Conservation (phyloP, 1,140 invertebrate genomes). For the Drosophila lini region DNA sequence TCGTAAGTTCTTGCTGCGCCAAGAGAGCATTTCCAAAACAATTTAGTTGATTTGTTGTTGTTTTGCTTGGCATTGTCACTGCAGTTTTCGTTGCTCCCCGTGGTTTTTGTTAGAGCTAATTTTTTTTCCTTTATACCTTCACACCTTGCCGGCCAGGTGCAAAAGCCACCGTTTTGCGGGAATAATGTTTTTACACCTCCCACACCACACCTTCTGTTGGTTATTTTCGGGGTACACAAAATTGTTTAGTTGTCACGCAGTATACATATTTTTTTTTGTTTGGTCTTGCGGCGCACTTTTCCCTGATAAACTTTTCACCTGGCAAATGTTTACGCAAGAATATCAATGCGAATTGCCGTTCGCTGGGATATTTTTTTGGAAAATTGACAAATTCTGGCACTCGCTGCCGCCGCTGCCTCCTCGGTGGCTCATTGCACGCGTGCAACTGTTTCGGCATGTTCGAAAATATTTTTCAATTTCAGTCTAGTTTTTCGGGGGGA, state of each 20-base stretch:
- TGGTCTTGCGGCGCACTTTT: constrained; percentile 7
- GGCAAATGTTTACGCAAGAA: constrained; percentile 58
- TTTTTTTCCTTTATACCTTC: constrained; percentile 28
- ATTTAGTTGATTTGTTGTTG: constrained; percentile 34
- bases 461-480: constrained; percentile 70
- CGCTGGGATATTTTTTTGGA: constrained; percentile 38
- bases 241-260: constrained; percentile 58
- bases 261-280: constrained; percentile 24
- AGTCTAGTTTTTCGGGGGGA: constrained; percentile 58
- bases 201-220: constrained; percentile 57
- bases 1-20: background rate
- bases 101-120: constrained; percentile 8
- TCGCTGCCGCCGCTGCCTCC: constrained; percentile 21
- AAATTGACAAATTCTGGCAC: constrained; percentile 49
- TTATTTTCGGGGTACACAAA: constrained; percentile 64
- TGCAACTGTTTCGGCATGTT: constrained; percentile 55
- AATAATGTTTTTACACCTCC: constrained; percentile 21
- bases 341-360: constrained; percentile 28
- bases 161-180: constrained; percentile 4
- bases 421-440: constrained; percentile 62
- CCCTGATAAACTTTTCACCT: constrained; percentile 30
- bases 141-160: constrained; percentile 39
- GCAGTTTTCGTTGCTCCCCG: constrained; percentile 13
- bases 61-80: constrained; percentile 25
- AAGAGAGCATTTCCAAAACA: constrained; percentile 14